Base-by-base conservation (phyloP, 2,888 invertebrate genomes). In the Aspidiotus destructor region DNA sequence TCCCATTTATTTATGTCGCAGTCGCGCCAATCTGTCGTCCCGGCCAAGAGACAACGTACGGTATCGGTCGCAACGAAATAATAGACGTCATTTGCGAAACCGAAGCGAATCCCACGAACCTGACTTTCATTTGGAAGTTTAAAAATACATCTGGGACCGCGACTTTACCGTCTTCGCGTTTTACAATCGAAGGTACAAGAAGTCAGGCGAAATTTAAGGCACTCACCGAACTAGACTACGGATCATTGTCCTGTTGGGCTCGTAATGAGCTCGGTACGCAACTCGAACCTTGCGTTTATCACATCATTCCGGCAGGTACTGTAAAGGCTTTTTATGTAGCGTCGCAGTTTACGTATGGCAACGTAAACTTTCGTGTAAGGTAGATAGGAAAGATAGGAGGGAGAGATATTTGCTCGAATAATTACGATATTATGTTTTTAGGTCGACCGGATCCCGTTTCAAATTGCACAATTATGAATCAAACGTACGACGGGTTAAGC, bases 161-260 rank as follows among this genome's bases (percentile, higher is more conserved):
- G n/a, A 89, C 89, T 75, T 89, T 93, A 15, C 86, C 88, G 63
- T 83, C 86, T 70, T 84, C 85, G 53, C 88, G 89, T 78, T 87
- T 90, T 70, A 84, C 85, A 1, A 81, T 85, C 73, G 80, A 83
- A 69, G 88, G 88, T 8, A 89, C 91, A 60, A 84, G 87, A 67
- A 92, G 92, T 69, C 84, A 86, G 10, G 89, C 92, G 62, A 87
- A 88, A 0, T 93, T 93, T 78, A 92, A 90, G 6, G 93, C 93
- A 16, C 85, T 88, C 77, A 90, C 90, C 0, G 92, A 93, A 79
- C 82, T 92, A 77, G 93, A 88, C 78, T 88, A 88, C 74, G 88
- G 88, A 41, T 86, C 86, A 17, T 78, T 88, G 53, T 80, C 86
- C 55, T 88, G 88, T 75, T 87, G 86, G 85, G 88, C 85, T 9